phyloP scores from a whole-genome alignment of 2,113 vertebrate species.

The Pterophyllum scalare region DNA sequence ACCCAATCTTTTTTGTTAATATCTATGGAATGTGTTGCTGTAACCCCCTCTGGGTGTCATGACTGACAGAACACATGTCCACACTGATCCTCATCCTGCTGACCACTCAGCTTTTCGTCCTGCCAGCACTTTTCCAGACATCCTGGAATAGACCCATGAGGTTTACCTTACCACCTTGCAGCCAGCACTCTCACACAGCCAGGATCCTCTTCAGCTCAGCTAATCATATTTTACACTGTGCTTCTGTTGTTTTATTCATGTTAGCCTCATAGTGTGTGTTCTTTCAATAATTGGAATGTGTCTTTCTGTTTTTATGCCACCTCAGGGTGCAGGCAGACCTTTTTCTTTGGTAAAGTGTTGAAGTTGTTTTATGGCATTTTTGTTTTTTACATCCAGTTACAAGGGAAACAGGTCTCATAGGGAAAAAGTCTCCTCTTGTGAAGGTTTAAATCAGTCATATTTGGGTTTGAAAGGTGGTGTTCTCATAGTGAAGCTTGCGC shows the following conservation, averaged over 20 bases:
- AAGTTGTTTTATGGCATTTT: slow-evolving; percentile 27
- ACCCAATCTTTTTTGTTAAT: not conserved
- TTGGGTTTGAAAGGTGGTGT: not conserved
- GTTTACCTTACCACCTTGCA: slow-evolving; percentile 50
- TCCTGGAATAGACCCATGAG: slow-evolving; percentile 59
- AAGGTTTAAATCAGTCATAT: not conserved
- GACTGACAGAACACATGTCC: slow-evolving; percentile 75
- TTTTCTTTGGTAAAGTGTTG: slow-evolving; percentile 21
- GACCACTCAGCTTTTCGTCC: slow-evolving; percentile 62
- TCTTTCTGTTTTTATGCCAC: slow-evolving; percentile 16
- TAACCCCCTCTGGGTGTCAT: slow-evolving; percentile 28
- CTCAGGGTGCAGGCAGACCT: slow-evolving; percentile 20
- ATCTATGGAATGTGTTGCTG: slow-evolving; percentile 25
- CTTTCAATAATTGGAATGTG: slow-evolving; percentile 29
- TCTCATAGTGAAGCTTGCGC: not conserved
- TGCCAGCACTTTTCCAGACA: slow-evolving; percentile 49
- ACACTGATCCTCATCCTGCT: slow-evolving; percentile 64
- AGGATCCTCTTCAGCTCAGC: slow-evolving; percentile 24
- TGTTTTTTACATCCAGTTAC: not conserved
- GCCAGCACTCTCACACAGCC: not conserved
- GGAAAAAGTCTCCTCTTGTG: not conserved
- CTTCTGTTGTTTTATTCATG: slow-evolving; percentile 45
- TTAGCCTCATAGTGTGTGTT: not conserved
- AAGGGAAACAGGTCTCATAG: not conserved
- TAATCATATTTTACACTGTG: not conserved